These are phyloP conservation scores for Pithys albifrons DNA, from an alignment of 2,113 vertebrate species.

Conservation along the genomic window DNA sequence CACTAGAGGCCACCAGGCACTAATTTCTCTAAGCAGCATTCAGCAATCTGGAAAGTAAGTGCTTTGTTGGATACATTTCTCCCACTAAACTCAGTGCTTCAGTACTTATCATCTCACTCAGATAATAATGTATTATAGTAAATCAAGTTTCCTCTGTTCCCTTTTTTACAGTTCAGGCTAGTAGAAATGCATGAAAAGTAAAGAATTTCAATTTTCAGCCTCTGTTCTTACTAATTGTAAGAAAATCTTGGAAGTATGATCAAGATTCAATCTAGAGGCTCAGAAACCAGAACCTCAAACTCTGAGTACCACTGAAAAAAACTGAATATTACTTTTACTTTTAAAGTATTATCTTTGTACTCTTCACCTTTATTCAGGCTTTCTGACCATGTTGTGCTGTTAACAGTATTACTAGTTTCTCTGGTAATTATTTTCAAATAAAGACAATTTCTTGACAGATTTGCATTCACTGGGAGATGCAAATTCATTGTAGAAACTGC, in stretches of 20 bases:
- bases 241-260: not conserved
- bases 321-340: not conserved
- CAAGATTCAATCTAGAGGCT: not conserved
- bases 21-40: not conserved
- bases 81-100: not conserved
- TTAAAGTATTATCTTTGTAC: not conserved
- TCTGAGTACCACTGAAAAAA: not conserved
- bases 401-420: not conserved
- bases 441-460: not conserved
- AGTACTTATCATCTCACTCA: not conserved
- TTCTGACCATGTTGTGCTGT: not conserved
- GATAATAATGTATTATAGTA: not conserved
- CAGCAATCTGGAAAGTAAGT: not conserved
- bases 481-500: not conserved
- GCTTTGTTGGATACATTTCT: not conserved
- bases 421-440: not conserved
- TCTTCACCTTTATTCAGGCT: not conserved
- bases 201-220: not conserved
- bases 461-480: not conserved
- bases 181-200: not conserved
- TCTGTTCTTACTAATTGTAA: not conserved
- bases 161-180: not conserved
- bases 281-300: not conserved
- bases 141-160: not conserved
- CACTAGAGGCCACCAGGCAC: conserved; percentile 57